phyloP scores from a whole-genome alignment of 2,797 vertebrate genomes.

The Tamandua tetradactyla region DNA sequence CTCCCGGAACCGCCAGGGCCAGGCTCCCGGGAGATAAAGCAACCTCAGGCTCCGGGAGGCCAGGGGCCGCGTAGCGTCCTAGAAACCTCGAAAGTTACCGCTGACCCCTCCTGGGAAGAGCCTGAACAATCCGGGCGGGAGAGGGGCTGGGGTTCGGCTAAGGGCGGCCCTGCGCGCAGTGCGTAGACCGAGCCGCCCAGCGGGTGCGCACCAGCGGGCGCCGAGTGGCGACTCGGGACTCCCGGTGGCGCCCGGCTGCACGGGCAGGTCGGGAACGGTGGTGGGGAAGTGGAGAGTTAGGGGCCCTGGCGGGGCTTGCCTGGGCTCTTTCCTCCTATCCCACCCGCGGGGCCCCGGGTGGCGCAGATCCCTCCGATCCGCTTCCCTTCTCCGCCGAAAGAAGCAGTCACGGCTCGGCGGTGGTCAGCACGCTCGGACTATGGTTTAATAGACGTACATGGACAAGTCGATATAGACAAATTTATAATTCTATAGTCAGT shows the following conservation, averaged over 20 bases:
- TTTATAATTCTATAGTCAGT: slow-evolving; percentile 83
- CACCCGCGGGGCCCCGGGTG: not conserved
- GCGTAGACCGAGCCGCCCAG: not conserved
- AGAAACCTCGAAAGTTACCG: not conserved
- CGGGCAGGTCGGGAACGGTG: not conserved
- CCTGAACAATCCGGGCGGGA: not conserved
- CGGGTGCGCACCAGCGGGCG: rapidly evolving
- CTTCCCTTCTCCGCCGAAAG: slow-evolving; percentile 56
- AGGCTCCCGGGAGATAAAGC: not conserved
- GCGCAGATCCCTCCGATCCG: not conserved
- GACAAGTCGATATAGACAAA: slow-evolving; percentile 81
- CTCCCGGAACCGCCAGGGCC: not conserved
- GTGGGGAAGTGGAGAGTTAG: not conserved
- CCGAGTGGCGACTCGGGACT: too few species aligned
- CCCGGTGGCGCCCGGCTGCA: rapidly evolving
- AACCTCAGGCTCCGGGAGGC: not conserved
- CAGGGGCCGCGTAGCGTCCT: not conserved
- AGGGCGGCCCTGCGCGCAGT: rapidly evolving
- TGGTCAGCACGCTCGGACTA: slow-evolving; percentile 79
- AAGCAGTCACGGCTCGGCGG: slow-evolving; percentile 68
- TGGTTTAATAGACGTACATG: slow-evolving; percentile 81
- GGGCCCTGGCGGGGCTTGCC: not conserved
- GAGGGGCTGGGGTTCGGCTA: too few species aligned
- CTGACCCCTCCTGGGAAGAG: not conserved
- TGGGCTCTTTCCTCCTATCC: not conserved